Conservation (phyloP, 2,797 vertebrate species). For the Dicrostonyx torquatus region DNA sequence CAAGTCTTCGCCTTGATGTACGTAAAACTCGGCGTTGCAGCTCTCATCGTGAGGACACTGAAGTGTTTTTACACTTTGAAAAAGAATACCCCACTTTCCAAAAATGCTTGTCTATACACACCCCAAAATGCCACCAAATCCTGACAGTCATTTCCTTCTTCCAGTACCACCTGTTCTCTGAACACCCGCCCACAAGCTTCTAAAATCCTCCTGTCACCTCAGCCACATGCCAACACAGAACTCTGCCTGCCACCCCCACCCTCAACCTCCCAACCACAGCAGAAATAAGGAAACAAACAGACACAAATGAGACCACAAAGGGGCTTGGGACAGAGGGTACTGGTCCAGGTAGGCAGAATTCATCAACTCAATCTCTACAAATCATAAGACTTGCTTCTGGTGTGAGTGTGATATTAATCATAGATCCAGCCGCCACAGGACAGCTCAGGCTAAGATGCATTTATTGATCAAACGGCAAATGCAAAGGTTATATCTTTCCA, state of each 20-base stretch:
- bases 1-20: background rate
- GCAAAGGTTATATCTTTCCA: background rate
- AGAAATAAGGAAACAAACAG: constrained; percentile 21
- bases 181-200: constrained; percentile 74
- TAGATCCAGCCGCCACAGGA: background rate
- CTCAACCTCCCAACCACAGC: constrained; percentile 24
- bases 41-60: constrained; percentile 54
- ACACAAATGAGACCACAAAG: background rate
- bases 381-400: background rate
- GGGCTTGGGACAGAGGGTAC: background rate
- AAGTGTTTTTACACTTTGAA: constrained; percentile 55
- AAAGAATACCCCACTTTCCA: constrained; percentile 71
- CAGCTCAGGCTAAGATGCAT: constrained; percentile 24
- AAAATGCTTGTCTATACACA: constrained; percentile 70
- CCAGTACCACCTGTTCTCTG: constrained; percentile 75
- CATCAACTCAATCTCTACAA: background rate
- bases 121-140: constrained; percentile 79
- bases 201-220: constrained; percentile 77
- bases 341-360: background rate
- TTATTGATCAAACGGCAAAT: constrained; percentile 53
- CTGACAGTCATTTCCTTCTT: constrained; percentile 81
- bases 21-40: constrained; percentile 39
- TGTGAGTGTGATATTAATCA: background rate
- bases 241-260: constrained; percentile 30
- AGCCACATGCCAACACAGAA: constrained; percentile 62